These are phyloP conservation scores for Melolontha melolontha DNA, from an alignment of 2,888 invertebrate species.

Conservation along the genomic window DNA sequence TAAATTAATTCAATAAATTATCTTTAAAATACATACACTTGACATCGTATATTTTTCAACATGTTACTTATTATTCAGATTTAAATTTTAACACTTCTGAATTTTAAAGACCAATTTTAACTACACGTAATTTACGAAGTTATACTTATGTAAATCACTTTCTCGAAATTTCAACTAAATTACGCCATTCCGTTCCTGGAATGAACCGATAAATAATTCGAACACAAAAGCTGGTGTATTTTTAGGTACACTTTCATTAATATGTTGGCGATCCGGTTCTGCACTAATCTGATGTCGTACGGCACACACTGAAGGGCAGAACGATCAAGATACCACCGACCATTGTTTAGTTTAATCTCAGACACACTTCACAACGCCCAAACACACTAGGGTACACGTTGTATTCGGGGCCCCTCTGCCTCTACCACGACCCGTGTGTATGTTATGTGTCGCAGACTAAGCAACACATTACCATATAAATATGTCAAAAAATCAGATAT, in stretches of 20 bases:
- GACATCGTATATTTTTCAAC: too few species aligned
- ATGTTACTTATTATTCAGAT: too few species aligned
- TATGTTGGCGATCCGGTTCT: conserved; percentile 37
- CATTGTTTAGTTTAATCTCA: conserved; percentile 62
- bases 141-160: too few species aligned
- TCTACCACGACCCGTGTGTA: neutral
- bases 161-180: too few species aligned
- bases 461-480: conserved; percentile 40
- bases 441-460: neutral
- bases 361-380: conserved; percentile 58
- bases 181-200: too few species aligned
- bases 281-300: conserved; percentile 42
- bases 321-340: conserved; percentile 59
- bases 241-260: neutral
- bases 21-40: too few species aligned
- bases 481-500: conserved; percentile 44
- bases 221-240: conserved; percentile 2
- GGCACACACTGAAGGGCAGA: conserved; percentile 27
- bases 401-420: neutral
- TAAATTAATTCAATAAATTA: too few species aligned
- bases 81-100: too few species aligned
- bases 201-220: neutral
- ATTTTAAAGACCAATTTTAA: too few species aligned
- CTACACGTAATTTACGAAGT: too few species aligned
- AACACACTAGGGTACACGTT: conserved; percentile 42